Base-by-base conservation (phyloP, 2,797 vertebrate genomes). In the Thaleichthys pacificus region DNA sequence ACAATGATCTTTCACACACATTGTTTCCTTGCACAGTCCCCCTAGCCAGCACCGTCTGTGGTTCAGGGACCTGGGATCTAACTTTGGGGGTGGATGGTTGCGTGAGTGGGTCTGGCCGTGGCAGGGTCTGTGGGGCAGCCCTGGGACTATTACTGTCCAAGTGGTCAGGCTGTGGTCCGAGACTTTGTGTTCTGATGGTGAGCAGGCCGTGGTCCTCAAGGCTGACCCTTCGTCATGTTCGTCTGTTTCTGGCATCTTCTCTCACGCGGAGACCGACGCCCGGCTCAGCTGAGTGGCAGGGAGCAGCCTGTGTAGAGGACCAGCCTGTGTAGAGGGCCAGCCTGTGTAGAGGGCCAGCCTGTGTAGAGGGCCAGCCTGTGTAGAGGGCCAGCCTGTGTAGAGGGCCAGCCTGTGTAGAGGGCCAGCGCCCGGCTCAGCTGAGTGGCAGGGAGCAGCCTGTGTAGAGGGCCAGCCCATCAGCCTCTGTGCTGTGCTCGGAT, bases 151-250 rank as follows among this genome's bases (percentile, higher is more conserved):
- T 80, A 57, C 80, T 80, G 71, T 89, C 85, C 82, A 82, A 79
- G 47, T 69, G 75, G 81, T 79, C 82, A 69, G 76, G 77, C 78
- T 35, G 61, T 79, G 82, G 83, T 85, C 82, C 68, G 75, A 78
- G 77, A 84, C 82, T 89, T 89, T 93, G 89, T 89, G 86, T 87
- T 77, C 71, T 84, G 70, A 76, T 80, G 88, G 89, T 87, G 84
- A 85, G 74, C 79, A 79, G 76, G 84, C 62, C 78, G 82, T 24
- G 67, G 80, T 79, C 74, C 67, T 81, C 77, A 9, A 61, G 72
- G 61, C 68, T 70, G 60, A 35, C 32, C 32, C 4, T 7, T 35
- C 6, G 32, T 35, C 66, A 66, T 6, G 68, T 67, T 69, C 68
- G 70, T 76, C 62, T 77, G 71, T 66, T 60, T 57, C 47, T 42